Conservation (phyloP, 2,888 invertebrate genomes). For the Morpho helenor region DNA sequence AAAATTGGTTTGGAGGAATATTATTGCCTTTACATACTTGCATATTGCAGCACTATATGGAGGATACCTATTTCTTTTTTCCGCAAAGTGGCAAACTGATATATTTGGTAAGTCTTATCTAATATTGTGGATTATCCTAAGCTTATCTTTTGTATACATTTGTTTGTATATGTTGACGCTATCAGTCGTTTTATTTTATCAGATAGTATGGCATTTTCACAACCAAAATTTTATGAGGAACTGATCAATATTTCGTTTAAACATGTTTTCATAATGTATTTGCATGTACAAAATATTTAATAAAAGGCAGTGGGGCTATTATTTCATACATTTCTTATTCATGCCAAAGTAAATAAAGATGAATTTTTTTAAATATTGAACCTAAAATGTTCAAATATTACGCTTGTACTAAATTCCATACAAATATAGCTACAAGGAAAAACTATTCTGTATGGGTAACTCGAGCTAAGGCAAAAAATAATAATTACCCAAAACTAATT, state of each 20-base stretch:
- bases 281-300: too few relatives aligned
- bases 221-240: not conserved
- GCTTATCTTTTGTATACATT: not conserved
- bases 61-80: conserved; percentile 84
- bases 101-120: conserved; percentile 81
- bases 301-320: too few relatives aligned
- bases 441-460: too few relatives aligned
- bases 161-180: not conserved
- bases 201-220: not conserved
- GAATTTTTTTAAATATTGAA: too few relatives aligned
- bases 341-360: too few relatives aligned
- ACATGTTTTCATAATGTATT: too few relatives aligned
- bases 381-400: too few relatives aligned
- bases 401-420: too few relatives aligned
- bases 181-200: not conserved
- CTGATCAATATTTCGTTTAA: not conserved
- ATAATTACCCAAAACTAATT: too few relatives aligned
- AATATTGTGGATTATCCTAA: not conserved
- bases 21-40: conserved; percentile 86
- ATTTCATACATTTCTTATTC: too few relatives aligned
- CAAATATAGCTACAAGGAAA: too few relatives aligned
- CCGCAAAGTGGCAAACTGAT: conserved; percentile 86
- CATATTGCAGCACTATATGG: conserved; percentile 89
- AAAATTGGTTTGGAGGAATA: conserved; percentile 90
- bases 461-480: too few relatives aligned